A percentile compares a stretch with the other conserved stretches of the same genome.
Evolutionary conservation across 1,140 invertebrate species (phyloP).

Genomic region (Drosophila takahashii): DNA sequence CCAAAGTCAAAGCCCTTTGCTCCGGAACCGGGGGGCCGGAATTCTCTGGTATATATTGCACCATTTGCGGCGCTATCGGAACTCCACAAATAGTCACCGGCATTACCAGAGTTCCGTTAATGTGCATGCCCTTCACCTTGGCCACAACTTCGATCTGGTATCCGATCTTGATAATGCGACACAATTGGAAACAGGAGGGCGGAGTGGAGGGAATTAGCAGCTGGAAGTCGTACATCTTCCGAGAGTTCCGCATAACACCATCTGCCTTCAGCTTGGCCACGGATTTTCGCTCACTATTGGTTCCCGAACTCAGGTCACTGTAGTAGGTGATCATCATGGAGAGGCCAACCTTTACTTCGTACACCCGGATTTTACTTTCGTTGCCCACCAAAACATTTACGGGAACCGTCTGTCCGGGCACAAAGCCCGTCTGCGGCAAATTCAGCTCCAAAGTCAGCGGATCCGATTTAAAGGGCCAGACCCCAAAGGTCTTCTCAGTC

Average conservation of each 20-base stretch:
- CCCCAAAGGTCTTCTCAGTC: constrained; percentile 68
- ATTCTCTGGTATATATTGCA: constrained; percentile 29
- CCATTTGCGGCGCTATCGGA: constrained; percentile 67
- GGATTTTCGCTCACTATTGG: constrained; percentile 85
- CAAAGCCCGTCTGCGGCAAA: constrained; percentile 71
- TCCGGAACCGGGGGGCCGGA: constrained; percentile 18
- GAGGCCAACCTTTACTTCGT: constrained; percentile 85
- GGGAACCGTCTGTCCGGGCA: constrained; percentile 71
- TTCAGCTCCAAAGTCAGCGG: constrained; percentile 60
- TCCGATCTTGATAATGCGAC: constrained; percentile 89
- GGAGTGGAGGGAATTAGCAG: constrained; percentile 89
- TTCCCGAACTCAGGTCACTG: constrained; percentile 85
- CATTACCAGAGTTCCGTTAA: constrained; percentile 85
- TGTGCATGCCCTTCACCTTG: constrained; percentile 83
- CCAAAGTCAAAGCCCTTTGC: constrained; percentile 37
- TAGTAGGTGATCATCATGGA: constrained; percentile 83
- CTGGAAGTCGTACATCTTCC: constrained; percentile 62
- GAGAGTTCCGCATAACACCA: constrained; percentile 85
- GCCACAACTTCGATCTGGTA: constrained; percentile 88
- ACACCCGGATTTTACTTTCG: constrained; percentile 85
- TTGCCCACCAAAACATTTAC: constrained; percentile 61
- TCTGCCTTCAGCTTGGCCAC: constrained; percentile 85
- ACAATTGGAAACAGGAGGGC: constrained; percentile 89
- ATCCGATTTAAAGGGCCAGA: constrained; percentile 63
- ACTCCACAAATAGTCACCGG: constrained; percentile 87